These are phyloP conservation scores for Cephus cinctus DNA, from an alignment of 1,140 invertebrate genomes.

Conservation along the genomic window DNA sequence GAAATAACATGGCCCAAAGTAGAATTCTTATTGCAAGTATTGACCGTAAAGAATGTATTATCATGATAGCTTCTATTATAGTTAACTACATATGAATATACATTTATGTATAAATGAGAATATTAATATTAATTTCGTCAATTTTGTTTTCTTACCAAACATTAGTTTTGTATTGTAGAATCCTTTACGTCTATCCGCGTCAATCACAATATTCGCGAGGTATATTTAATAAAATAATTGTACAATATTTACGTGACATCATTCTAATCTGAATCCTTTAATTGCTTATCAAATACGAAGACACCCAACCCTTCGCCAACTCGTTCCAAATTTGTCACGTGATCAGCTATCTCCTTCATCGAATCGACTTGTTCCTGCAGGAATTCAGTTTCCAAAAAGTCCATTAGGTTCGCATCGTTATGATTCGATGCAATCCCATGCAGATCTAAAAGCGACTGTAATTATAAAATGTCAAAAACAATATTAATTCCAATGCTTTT, in stretches of 20 bases:
- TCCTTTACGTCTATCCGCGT: no score
- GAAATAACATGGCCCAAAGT: no score
- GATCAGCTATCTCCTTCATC: conserved; percentile 71
- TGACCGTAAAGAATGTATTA: no score
- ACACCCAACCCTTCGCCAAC: conserved; percentile 73
- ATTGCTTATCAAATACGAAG: conserved; percentile 71
- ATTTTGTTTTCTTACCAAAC: no score
- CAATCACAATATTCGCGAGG: not conserved
- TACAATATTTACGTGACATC: not conserved
- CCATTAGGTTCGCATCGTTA: conserved; percentile 69
- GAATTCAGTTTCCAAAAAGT: conserved; percentile 72
- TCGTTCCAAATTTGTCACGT: conserved; percentile 69
- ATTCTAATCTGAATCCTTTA: conserved; percentile 34
- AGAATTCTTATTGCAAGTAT: no score
- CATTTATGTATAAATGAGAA: no score
- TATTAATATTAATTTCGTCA: no score
- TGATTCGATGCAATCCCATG: conserved; percentile 66
- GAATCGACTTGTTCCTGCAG: conserved; percentile 76
- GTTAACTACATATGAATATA: no score
- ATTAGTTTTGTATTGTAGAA: no score
- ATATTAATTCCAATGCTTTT: no score
- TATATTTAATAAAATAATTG: not conserved
- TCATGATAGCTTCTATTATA: no score
- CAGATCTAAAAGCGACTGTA: conserved; percentile 65
- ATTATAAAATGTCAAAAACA: conserved; percentile 30